phyloP scores from a whole-genome alignment of 2,113 vertebrate species.

The Aix galericulata region DNA sequence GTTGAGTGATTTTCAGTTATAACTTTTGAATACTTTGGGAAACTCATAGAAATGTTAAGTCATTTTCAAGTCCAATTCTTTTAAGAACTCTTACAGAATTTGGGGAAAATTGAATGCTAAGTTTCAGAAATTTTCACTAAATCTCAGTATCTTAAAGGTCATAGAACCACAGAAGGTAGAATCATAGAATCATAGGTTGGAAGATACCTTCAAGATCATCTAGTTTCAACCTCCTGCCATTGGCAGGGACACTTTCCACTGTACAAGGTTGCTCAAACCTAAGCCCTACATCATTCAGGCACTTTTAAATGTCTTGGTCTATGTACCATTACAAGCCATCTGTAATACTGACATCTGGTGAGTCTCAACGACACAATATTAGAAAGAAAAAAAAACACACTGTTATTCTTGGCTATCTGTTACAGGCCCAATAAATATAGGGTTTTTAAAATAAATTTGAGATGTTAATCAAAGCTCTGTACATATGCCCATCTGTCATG shows the following conservation, averaged over 20 bases:
- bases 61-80: not conserved
- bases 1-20: not conserved
- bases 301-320: not conserved
- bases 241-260: too few species aligned
- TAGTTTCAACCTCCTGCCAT: too few species aligned
- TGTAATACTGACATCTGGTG: not conserved
- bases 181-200: not conserved
- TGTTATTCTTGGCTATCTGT: not conserved
- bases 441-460: conserved; percentile 24
- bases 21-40: not conserved
- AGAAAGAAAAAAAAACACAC: not conserved
- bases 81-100: not conserved
- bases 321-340: not conserved
- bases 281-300: not conserved
- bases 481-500: conserved; percentile 41
- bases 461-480: conserved; percentile 36
- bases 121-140: not conserved
- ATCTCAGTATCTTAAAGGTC: not conserved
- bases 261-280: too few species aligned
- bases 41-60: not conserved
- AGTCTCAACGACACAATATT: not conserved
- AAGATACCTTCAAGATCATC: too few species aligned
- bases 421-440: not conserved
- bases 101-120: not conserved
- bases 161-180: too few species aligned